Conservation (phyloP, 2,888 invertebrate genomes). For the Seladonia tumulorum region DNA sequence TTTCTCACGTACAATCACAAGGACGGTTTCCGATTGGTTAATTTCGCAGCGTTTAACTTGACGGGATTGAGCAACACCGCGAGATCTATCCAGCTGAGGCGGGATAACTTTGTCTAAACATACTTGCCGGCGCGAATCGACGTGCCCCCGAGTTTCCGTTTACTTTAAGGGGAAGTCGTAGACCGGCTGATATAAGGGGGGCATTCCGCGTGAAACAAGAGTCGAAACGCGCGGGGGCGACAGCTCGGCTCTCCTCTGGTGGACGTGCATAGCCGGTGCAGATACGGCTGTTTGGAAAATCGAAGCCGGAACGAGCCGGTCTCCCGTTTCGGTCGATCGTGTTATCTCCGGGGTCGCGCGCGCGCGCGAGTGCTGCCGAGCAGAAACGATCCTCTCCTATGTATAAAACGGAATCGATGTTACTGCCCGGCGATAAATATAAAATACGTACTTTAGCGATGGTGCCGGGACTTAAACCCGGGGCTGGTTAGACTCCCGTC, state of each 20-base stretch:
- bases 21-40: not conserved
- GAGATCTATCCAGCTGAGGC: not conserved
- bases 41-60: not conserved
- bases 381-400: not conserved
- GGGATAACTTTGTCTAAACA: conserved; percentile 8
- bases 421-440: conserved; percentile 48
- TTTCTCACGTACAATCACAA: not conserved
- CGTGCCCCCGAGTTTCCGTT: conserved; percentile 1
- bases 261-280: not conserved
- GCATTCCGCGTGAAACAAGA: conserved; percentile 12
- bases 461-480: not conserved
- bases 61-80: not conserved
- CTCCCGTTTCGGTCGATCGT: conserved; percentile 1
- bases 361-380: not conserved
- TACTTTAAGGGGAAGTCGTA: conserved; percentile 6
- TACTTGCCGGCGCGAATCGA: not conserved
- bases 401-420: conserved; percentile 38
- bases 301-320: conserved; percentile 13
- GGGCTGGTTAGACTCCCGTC: conserved; percentile 23
- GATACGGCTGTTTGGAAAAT: conserved; percentile 16
- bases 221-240: not conserved
- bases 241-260: not conserved
- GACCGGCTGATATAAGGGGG: conserved; percentile 4
- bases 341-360: conserved; percentile 3
- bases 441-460: conserved; percentile 41